Evolutionary conservation across 2,797 vertebrate genomes (phyloP).

Genomic region (Delichon dasypus): DNA sequence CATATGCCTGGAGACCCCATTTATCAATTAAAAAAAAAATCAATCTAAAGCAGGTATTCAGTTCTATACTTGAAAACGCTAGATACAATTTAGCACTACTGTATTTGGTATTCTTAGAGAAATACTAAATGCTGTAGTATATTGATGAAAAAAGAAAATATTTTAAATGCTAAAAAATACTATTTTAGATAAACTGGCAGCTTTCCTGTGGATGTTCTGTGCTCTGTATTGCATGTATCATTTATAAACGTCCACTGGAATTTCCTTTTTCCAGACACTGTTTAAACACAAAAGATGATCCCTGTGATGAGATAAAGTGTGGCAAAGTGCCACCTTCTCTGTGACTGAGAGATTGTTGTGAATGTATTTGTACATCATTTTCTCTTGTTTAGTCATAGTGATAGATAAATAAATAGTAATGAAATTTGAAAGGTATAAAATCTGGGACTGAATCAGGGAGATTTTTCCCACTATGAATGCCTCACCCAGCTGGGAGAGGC

Average conservation of each 20-base stretch:
- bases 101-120: background rate
- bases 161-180: background rate
- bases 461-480: background rate
- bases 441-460: background rate
- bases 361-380: background rate
- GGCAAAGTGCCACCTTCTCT: background rate
- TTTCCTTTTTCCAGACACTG: background rate
- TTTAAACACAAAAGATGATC: background rate
- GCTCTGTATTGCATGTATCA: fast-evolving
- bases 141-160: background rate
- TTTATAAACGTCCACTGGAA: background rate
- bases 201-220: background rate
- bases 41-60: background rate
- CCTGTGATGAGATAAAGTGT: background rate
- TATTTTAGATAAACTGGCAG: background rate
- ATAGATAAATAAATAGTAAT: background rate
- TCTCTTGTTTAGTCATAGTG: background rate
- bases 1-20: background rate
- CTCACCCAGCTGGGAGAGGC: background rate
- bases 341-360: background rate
- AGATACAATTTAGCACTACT: background rate
- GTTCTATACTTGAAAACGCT: background rate
- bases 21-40: background rate
- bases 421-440: background rate
- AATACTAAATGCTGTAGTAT: background rate